Evolutionary conservation across 2,888 invertebrate genomes (phyloP), one percentile per base, ranked within the genome.

Genomic region (Mechanitis messenoides): DNA sequence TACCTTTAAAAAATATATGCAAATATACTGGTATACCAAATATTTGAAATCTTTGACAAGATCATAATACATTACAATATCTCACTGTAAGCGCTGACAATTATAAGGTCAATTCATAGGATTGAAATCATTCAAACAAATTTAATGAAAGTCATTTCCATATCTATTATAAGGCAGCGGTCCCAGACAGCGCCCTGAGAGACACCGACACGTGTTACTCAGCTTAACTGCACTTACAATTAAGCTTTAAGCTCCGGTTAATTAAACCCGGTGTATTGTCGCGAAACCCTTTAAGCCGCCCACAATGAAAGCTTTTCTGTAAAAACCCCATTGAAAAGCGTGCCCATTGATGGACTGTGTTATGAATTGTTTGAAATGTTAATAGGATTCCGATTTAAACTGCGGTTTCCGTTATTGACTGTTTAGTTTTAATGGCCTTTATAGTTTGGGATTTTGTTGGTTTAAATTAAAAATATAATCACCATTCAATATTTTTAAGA

Each of bases 161-260:
- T 84, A 83, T 80, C 76, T 82, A 84, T 82, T 74, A 78, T 74
- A 71, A 70, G 75, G 69, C 71, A 65, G 63, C 65, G 75, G 76
- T 71, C 77, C 75, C 74, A 76, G 72, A 71, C 69, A 65, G 68
- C 71, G 73, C 81, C 80, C 79, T 79, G 82, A 71, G 80, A 76
- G 77, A 81, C 82, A 72, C 76, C 76, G 83, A 88, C 89, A 87
- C 89, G 89, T 89, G 89, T 88, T 81, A 77, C 75, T 68, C 75
- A 77, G 88, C 85, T 89, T 85, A 87, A 84, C 84, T 82, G 83
- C 83, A 84, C 85, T 87, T 80, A 87, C 85, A 89, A 89, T 87
- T 87, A 87, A 87, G 86, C 85, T 83, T 87, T 83, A 87, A 87
- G 82, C 85, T 78, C 79, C 84, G 87, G 86, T 87, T 89, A 89